Conservation (phyloP, 2,888 invertebrate species). For the Acanthosepion pharaonis region DNA sequence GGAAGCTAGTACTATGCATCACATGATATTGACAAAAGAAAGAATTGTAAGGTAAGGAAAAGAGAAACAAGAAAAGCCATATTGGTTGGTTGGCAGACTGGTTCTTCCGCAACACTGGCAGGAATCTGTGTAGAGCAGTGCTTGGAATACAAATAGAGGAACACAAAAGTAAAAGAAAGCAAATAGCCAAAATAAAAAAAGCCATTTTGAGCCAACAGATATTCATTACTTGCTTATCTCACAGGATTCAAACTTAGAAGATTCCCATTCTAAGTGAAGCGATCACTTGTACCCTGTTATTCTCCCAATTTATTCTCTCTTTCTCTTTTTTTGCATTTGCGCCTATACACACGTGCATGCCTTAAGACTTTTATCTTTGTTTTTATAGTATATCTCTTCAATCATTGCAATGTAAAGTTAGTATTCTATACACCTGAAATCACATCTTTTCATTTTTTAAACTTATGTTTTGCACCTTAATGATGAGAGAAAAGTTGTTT, state of each 20-base stretch:
- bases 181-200: background rate
- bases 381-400: background rate
- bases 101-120: background rate
- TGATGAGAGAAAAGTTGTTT: background rate
- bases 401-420: slow-evolving; percentile 7
- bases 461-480: background rate
- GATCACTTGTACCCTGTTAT: background rate
- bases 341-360: background rate
- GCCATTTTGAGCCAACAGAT: background rate
- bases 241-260: background rate
- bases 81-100: background rate
- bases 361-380: background rate
- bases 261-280: background rate
- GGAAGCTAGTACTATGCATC: too few relatives aligned
- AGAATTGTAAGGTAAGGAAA: background rate
- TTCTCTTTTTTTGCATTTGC: background rate
- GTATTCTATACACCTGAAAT: background rate
- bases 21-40: background rate
- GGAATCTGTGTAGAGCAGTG: background rate
- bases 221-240: background rate
- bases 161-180: background rate
- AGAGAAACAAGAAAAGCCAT: background rate
- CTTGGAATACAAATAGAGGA: background rate
- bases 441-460: background rate
- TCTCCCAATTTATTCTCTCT: background rate